Conservation (phyloP, 1,140 invertebrate species). For the Drosophila burlai region DNA sequence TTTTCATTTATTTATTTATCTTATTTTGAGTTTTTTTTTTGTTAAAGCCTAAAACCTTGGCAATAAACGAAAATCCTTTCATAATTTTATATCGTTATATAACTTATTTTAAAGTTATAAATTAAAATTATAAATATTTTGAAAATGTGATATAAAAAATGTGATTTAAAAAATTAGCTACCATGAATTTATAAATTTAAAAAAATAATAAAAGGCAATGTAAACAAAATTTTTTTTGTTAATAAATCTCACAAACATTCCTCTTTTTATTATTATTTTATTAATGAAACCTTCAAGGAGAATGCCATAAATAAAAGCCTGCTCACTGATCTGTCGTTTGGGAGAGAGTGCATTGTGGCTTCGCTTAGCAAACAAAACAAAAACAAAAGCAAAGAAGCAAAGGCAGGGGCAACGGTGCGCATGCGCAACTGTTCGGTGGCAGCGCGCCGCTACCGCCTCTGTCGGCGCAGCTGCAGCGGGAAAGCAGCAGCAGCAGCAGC, state of each 20-base stretch:
- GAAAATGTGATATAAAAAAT: too few relatives aligned
- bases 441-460: slow-evolving; percentile 4
- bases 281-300: neutral
- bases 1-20: neutral
- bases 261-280: too few relatives aligned
- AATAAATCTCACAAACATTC: too few relatives aligned
- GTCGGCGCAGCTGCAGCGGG: slow-evolving; percentile 4
- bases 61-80: neutral
- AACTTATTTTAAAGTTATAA: neutral
- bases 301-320: slow-evolving; percentile 5
- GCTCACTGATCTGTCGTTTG: neutral
- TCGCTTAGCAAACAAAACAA: slow-evolving; percentile 7
- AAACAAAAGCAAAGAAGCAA: neutral
- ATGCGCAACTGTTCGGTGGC: slow-evolving; percentile 35
- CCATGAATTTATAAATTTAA: too few relatives aligned
- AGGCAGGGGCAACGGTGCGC: slow-evolving; percentile 24
- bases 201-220: too few relatives aligned
- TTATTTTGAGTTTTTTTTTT: neutral
- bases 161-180: too few relatives aligned
- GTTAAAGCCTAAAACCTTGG: neutral
- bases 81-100: neutral
- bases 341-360: slow-evolving; percentile 24
- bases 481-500: slow-evolving; percentile 35
- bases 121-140: too few relatives aligned
- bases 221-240: too few relatives aligned